phyloP scores from a whole-genome alignment of 2,888 invertebrate species.

The Fragum fragum region DNA sequence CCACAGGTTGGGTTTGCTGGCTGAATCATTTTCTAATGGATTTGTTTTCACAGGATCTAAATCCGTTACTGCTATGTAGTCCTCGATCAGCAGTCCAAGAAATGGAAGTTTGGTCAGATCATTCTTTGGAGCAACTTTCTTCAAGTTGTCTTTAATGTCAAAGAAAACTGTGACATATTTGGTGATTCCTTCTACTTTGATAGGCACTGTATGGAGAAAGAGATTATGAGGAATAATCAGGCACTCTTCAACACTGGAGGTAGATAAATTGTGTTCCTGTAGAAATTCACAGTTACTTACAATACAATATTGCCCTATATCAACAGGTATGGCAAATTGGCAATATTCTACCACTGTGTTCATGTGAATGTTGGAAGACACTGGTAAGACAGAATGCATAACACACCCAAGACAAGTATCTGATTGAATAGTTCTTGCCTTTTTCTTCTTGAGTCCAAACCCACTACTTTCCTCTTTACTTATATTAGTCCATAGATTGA shows the following conservation, averaged over 20 bases:
- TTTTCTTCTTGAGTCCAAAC: slow-evolving; percentile 44
- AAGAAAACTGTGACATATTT: slow-evolving; percentile 83
- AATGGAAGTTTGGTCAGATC: slow-evolving; percentile 71
- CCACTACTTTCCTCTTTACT: not conserved
- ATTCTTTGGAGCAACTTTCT: slow-evolving; percentile 70
- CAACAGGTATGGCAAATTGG: slow-evolving; percentile 81
- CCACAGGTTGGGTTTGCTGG: slow-evolving; percentile 77
- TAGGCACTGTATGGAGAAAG: slow-evolving; percentile 84
- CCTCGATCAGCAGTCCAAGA: slow-evolving; percentile 67
- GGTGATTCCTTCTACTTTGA: slow-evolving; percentile 63
- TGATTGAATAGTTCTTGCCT: slow-evolving; percentile 33
- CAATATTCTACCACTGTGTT: slow-evolving; percentile 86
- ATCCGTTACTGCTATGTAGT: slow-evolving; percentile 40
- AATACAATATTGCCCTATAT: slow-evolving; percentile 82
- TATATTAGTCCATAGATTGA: slow-evolving; percentile 74
- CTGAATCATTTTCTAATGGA: slow-evolving; percentile 13
- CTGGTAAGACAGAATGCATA: slow-evolving; percentile 83
- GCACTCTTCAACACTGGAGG: not conserved
- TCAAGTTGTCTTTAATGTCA: slow-evolving; percentile 83
- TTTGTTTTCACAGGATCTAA: slow-evolving; percentile 28
- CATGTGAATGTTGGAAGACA: slow-evolving; percentile 67
- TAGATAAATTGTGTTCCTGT: slow-evolving; percentile 18
- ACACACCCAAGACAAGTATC: slow-evolving; percentile 76
- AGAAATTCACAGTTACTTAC: slow-evolving; percentile 85
- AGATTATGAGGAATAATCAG: slow-evolving; percentile 64